Conservation (phyloP, 2,797 vertebrate species). For the Sebastes diploproa region DNA sequence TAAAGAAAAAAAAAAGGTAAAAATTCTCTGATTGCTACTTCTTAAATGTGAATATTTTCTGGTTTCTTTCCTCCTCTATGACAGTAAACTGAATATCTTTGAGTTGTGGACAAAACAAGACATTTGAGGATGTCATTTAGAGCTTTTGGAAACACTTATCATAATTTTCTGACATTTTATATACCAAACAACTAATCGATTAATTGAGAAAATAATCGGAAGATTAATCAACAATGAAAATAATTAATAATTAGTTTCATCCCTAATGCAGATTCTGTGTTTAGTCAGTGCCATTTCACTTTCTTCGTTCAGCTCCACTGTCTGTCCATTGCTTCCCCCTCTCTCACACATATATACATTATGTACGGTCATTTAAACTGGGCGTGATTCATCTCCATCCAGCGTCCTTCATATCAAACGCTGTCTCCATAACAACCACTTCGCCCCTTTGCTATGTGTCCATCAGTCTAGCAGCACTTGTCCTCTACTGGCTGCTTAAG, state of each 20-base stretch:
- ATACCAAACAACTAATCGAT: fast-evolving
- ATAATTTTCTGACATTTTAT: too few relatives aligned
- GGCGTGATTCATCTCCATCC: neutral
- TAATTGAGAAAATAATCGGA: too few relatives aligned
- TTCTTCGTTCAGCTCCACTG: neutral
- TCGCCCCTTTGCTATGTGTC: slow-evolving; percentile 6
- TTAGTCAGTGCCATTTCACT: neutral
- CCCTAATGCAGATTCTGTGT: neutral
- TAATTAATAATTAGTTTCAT: too few relatives aligned
- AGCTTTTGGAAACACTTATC: too few relatives aligned
- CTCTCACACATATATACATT: neutral
- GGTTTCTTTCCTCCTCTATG: too few relatives aligned
- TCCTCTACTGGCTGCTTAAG: slow-evolving; percentile 52
- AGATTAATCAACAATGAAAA: too few relatives aligned
- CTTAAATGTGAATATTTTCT: too few relatives aligned
- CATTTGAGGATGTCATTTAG: too few relatives aligned
- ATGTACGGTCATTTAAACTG: slow-evolving; percentile 1
- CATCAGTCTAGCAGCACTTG: slow-evolving; percentile 27
- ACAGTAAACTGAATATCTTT: too few relatives aligned
- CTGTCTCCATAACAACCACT: slow-evolving; percentile 35
- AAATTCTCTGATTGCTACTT: too few relatives aligned
- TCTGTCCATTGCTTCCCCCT: neutral
- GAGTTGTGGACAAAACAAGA: too few relatives aligned
- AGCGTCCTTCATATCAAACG: slow-evolving; percentile 20
- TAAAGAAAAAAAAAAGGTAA: too few relatives aligned